These are phyloP conservation scores for Lagopus leucura DNA, from an alignment of 2,113 vertebrate species.

Conservation along the genomic window DNA sequence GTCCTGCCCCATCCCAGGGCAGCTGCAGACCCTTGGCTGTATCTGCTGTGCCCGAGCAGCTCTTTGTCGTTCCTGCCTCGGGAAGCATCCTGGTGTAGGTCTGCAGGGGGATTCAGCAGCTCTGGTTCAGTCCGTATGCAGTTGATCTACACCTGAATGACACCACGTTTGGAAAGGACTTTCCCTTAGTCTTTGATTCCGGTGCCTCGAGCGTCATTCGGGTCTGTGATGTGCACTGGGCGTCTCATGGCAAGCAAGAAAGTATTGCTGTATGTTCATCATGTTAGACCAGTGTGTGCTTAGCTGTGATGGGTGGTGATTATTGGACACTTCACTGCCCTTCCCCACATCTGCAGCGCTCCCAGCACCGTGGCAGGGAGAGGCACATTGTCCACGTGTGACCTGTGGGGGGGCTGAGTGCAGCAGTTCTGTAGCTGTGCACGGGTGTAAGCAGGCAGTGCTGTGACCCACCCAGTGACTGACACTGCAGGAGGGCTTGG, in stretches of 20 bases:
- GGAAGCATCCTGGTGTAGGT: background rate
- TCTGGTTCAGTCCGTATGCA: background rate
- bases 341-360: background rate
- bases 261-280: rapidly evolving
- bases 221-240: rapidly evolving
- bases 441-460: rapidly evolving
- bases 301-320: background rate
- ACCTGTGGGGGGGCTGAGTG: background rate
- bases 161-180: background rate
- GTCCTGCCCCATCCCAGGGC: no score
- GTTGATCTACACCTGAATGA: background rate
- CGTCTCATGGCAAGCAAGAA: background rate
- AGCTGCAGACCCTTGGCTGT: background rate
- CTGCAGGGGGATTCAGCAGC: background rate
- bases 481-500: background rate
- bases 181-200: background rate
- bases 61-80: background rate
- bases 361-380: background rate
- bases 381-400: background rate
- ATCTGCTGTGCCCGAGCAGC: background rate
- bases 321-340: background rate
- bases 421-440: background rate
- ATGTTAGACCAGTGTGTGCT: background rate
- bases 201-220: background rate
- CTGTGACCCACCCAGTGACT: background rate